These are phyloP conservation scores for Aspidoscelis tigris DNA, from an alignment of 2,113 vertebrate genomes.

Conservation along the genomic window DNA sequence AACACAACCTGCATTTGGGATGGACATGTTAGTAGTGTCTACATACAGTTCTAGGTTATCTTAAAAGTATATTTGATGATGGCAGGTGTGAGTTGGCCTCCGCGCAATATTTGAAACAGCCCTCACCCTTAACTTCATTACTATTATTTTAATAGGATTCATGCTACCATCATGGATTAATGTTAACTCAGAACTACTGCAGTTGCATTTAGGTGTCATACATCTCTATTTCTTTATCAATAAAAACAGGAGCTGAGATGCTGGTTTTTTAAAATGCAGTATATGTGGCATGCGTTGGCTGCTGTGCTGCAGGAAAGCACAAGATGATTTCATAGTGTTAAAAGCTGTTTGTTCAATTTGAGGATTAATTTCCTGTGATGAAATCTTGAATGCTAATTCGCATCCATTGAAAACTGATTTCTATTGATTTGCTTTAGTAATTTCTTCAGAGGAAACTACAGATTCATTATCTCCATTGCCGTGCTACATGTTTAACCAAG, in stretches of 20 bases:
- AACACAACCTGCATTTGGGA: too few species aligned
- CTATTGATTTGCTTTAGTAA: slow-evolving; percentile 27
- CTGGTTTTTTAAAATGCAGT: background rate
- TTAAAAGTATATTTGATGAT: background rate
- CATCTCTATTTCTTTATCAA: background rate
- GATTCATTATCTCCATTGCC: slow-evolving; percentile 2
- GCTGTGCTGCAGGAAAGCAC: background rate
- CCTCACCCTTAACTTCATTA: background rate
- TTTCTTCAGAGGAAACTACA: background rate
- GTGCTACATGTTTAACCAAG: slow-evolving; percentile 4
- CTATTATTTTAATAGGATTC: background rate
- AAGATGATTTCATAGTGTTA: background rate
- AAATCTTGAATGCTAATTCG: slow-evolving; percentile 18
- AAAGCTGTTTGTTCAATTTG: slow-evolving; percentile 1
- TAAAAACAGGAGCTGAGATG: background rate
- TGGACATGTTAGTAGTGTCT: too few species aligned
- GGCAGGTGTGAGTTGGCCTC: background rate
- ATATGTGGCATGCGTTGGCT: background rate
- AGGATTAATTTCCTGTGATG: slow-evolving; percentile 30
- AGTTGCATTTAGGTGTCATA: background rate
- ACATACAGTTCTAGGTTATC: background rate
- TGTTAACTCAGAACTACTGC: background rate
- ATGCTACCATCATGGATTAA: background rate
- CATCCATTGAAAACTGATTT: slow-evolving; percentile 19
- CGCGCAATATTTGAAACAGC: background rate